phyloP scores from a whole-genome alignment of 2,113 vertebrate species.

The Acrocephalus kingi region DNA sequence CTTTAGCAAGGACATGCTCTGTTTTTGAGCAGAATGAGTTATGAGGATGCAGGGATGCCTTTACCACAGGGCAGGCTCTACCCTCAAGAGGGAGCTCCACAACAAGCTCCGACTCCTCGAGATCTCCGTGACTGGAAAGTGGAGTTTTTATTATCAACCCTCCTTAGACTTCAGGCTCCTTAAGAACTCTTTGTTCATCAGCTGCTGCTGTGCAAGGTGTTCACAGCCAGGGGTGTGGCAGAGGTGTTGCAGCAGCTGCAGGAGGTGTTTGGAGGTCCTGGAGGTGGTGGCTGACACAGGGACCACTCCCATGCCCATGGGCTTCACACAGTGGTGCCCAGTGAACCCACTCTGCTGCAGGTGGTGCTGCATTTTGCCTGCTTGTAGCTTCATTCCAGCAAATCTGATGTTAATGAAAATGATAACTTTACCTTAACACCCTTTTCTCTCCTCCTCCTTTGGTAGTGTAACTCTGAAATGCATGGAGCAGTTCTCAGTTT shows the following conservation, averaged over 20 bases:
- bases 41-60: neutral
- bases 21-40: neutral
- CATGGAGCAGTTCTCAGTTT: neutral
- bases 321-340: rapidly evolving
- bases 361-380: neutral
- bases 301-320: rapidly evolving
- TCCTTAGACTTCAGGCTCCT: neutral
- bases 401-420: neutral
- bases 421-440: neutral
- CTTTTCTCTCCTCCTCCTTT: neutral
- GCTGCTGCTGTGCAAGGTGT: neutral
- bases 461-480: neutral
- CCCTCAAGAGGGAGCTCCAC: constrained; percentile 66
- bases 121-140: neutral
- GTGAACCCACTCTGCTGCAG: neutral
- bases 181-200: neutral
- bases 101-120: neutral
- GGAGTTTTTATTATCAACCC: neutral
- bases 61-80: neutral
- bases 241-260: neutral
- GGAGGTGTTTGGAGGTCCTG: neutral
- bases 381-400: neutral
- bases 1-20: neutral
- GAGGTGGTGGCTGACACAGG: neutral
- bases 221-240: neutral